A percentile compares a stretch with the other conserved stretches of the same genome.
phyloP scores from a whole-genome alignment of 2,113 vertebrate genomes.

The Brienomyrus longianalis region DNA sequence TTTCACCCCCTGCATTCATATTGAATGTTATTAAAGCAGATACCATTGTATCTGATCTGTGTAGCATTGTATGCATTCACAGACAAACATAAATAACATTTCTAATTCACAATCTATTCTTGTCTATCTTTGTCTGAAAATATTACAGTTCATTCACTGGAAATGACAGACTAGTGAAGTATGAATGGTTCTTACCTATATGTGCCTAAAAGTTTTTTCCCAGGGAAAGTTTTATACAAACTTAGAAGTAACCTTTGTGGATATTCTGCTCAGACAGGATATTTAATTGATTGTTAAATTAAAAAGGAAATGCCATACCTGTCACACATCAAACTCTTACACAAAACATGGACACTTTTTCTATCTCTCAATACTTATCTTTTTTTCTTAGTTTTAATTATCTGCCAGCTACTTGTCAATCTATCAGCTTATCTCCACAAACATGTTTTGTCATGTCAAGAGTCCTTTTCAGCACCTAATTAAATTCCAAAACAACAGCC shows the following conservation, averaged over 20 bases:
- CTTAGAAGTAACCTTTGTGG: neutral
- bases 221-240: neutral
- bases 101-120: conserved; percentile 1
- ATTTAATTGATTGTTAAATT: neutral
- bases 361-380: conserved; percentile 3
- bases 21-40: neutral
- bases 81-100: neutral
- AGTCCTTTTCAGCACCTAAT: neutral
- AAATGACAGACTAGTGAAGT: neutral
- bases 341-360: conserved; percentile 1
- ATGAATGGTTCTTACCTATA: neutral
- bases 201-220: neutral
- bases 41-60: neutral
- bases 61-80: neutral
- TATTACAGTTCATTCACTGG: neutral
- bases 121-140: neutral
- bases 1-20: neutral
- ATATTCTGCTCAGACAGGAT: conserved; percentile 4
- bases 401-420: conserved; percentile 11
- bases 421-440: conserved; percentile 8
- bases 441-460: neutral
- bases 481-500: neutral
- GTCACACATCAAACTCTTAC: neutral
- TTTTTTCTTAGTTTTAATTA: conserved; percentile 10
- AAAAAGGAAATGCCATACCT: neutral